Evolutionary conservation across 2,113 vertebrate species (phyloP).

Genomic region (Xenus cinereus): DNA sequence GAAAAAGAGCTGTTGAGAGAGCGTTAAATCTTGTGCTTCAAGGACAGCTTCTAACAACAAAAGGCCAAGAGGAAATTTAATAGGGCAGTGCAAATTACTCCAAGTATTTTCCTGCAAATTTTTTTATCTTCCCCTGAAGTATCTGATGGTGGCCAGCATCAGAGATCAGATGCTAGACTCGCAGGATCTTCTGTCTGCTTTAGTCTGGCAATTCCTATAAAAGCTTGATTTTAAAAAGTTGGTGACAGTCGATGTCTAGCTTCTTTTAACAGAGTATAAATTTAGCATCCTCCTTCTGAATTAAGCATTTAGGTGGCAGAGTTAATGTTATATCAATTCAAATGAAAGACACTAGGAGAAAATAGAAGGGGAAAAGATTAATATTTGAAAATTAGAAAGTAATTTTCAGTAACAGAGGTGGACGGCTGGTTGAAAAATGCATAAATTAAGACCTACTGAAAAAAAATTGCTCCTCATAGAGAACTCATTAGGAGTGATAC

Average conservation of each 20-base stretch:
- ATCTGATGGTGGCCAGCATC: background rate
- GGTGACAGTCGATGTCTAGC: slow-evolving; percentile 7
- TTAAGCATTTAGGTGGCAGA: slow-evolving; percentile 43
- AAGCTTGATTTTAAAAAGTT: slow-evolving; percentile 28
- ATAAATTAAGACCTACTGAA: slow-evolving; percentile 35
- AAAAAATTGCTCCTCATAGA: background rate
- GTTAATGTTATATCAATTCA: slow-evolving; percentile 52
- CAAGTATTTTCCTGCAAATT: background rate
- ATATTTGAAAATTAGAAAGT: slow-evolving; percentile 52
- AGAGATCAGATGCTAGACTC: background rate
- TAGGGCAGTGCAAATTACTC: background rate
- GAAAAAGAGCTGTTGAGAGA: background rate
- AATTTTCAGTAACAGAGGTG: slow-evolving; percentile 44
- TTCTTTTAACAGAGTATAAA: slow-evolving; percentile 61
- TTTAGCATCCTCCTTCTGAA: slow-evolving; percentile 65
- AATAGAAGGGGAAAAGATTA: slow-evolving; percentile 56
- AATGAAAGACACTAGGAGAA: slow-evolving; percentile 34
- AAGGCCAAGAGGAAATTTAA: background rate
- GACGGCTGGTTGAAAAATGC: slow-evolving; percentile 37
- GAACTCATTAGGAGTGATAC: slow-evolving; percentile 33
- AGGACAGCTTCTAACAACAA: background rate
- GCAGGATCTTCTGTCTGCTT: background rate
- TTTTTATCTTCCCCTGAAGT: background rate
- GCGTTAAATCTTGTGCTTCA: background rate
- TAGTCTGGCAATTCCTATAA: background rate